Evolutionary conservation across 2,113 vertebrate genomes (phyloP), one percentile per base, ranked within the genome.

Genomic region (Seriola dumerili): DNA sequence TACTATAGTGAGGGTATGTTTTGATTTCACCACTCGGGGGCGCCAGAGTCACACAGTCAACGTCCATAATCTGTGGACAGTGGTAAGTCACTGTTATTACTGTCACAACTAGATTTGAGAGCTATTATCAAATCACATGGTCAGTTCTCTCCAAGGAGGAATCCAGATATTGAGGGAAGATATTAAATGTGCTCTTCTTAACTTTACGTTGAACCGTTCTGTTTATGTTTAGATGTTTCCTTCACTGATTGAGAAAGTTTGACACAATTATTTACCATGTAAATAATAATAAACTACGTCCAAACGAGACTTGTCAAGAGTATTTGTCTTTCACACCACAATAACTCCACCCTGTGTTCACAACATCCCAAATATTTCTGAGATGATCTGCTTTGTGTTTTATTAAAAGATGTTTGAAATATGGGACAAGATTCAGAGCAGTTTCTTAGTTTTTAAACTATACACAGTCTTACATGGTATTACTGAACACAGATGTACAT

Each of bases 251-350:
- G 48, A 86, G 14, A 59, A 82, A 67, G 38, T n/a, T 63, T 80
- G 54, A 81, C 32, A 17, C 62, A 83, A 80, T 59, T 86, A 86
- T 93, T 91, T 91, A 91, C 76, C 66, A 10, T 89, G 70, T 89
- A 90, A 88, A 92, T 86, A 87, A 29, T 29, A 29, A 29, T 29
- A 50, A 63, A 19, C 25, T 63, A 25, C 69, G 72, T 73, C 36
- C 0, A 48, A 59, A 65, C 32, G 48, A 21, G 38, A 8, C 66
- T 54, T 61, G 34, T 63, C 42, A 70, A 82, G n/a, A n/a, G n/a
- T n/a, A n/a, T n/a, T n/a, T n/a, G n/a, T n/a, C n/a, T n/a, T n/a
- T n/a, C n/a, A n/a, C n/a, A n/a, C n/a, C n/a, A n/a, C 67, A 80
- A 42, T 13, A 21, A 50, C 63, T 69, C 81, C 67, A 81, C 61